Evolutionary conservation across 2,797 vertebrate species (phyloP).

Genomic region (Lagorchestes hirsutus): DNA sequence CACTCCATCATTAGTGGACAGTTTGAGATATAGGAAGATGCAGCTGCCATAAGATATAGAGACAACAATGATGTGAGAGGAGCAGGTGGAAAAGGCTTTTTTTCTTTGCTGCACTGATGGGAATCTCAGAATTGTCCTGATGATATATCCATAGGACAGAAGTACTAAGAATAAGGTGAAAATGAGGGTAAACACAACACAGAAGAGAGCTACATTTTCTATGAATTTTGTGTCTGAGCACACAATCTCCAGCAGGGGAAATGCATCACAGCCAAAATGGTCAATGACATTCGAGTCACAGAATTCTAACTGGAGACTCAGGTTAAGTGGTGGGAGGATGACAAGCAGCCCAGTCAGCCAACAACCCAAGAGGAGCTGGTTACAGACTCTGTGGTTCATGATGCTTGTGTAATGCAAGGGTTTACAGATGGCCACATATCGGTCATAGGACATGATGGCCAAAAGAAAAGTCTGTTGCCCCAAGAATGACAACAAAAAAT

Average conservation of each 20-base stretch:
- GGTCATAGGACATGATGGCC: slow-evolving; percentile 75
- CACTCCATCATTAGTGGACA: slow-evolving; percentile 69
- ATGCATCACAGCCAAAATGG: slow-evolving; percentile 71
- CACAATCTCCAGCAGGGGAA: slow-evolving; percentile 71
- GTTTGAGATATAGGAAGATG: slow-evolving; percentile 82
- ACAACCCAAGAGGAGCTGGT: slow-evolving; percentile 43
- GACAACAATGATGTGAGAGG: slow-evolving; percentile 73
- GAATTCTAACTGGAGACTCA: slow-evolving; percentile 74
- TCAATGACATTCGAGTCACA: slow-evolving; percentile 72
- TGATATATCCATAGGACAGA: slow-evolving; percentile 58
- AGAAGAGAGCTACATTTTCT: slow-evolving; percentile 56
- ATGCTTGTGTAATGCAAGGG: slow-evolving; percentile 70
- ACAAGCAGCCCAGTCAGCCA: slow-evolving; percentile 71
- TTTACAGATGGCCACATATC: slow-evolving; percentile 75
- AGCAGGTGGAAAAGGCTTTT: slow-evolving; percentile 75
- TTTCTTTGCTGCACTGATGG: slow-evolving; percentile 71
- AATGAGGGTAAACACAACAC: slow-evolving; percentile 65
- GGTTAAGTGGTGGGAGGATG: slow-evolving; percentile 55
- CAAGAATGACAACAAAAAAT: slow-evolving; percentile 71
- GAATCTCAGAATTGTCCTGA: slow-evolving; percentile 69
- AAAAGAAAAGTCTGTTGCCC: slow-evolving; percentile 70
- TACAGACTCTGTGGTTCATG: slow-evolving; percentile 71
- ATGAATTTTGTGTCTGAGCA: slow-evolving; percentile 71
- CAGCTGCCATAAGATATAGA: slow-evolving; percentile 78
- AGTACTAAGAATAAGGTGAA: slow-evolving; percentile 54